Conservation (phyloP, 2,888 invertebrate species). For the Pammene fasciana region DNA sequence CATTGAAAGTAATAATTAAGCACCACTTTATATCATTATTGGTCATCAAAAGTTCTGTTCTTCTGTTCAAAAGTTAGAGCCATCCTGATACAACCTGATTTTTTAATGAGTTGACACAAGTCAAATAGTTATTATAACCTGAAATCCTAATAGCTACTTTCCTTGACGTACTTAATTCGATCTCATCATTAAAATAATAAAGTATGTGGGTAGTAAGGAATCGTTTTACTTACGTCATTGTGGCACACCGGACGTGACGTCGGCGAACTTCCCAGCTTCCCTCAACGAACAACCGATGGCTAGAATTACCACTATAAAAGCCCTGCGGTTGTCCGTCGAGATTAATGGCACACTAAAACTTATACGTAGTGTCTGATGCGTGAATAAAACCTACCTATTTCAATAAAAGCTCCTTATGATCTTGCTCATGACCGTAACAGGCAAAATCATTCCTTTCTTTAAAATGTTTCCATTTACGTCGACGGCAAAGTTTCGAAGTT, state of each 20-base stretch:
- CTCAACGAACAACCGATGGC: constrained; percentile 18
- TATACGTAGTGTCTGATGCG: constrained; percentile 8
- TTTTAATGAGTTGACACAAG: no score
- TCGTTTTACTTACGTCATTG: neutral
- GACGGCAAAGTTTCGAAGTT: no score
- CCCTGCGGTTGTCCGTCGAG: constrained; percentile 6
- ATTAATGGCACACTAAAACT: constrained; percentile 26
- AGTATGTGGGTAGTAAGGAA: neutral
- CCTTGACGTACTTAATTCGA: no score
- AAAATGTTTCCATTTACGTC: neutral
- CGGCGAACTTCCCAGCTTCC: neutral
- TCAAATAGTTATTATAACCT: no score
- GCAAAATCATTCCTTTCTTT: neutral
- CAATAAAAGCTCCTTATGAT: constrained; percentile 5
- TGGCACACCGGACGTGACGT: neutral
- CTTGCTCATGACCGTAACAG: neutral
- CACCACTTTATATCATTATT: no score
- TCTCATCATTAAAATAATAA: neutral
- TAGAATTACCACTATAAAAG: constrained; percentile 27
- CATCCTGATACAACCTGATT: no score
- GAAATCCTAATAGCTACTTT: no score
- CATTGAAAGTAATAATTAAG: no score
- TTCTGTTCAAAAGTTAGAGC: no score
- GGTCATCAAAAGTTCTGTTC: no score
- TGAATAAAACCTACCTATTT: constrained; percentile 8